A percentile compares a stretch with the other conserved stretches of the same genome.
phyloP scores from a whole-genome alignment of 2,113 vertebrate genomes.

The Platichthys flesus region DNA sequence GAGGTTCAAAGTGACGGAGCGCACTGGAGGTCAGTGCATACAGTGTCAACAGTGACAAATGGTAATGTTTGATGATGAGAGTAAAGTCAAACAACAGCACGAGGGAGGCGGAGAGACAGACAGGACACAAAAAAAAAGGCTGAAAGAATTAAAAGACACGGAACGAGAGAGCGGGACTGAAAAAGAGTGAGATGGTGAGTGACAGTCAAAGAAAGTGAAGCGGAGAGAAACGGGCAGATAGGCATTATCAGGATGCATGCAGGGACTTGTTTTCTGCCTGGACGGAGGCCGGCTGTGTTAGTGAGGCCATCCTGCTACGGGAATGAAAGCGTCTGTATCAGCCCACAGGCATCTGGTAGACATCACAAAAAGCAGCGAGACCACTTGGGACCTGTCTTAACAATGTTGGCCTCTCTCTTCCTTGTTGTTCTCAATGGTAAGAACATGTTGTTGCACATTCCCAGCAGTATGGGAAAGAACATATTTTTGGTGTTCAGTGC shows the following conservation, averaged over 20 bases:
- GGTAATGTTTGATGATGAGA: slow-evolving; percentile 52
- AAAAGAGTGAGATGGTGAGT: slow-evolving; percentile 9
- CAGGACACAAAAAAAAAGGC: background rate
- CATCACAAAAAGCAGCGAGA: slow-evolving; percentile 50
- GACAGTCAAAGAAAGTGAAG: slow-evolving; percentile 34
- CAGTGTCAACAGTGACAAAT: slow-evolving; percentile 49
- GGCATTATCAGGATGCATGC: slow-evolving; percentile 39
- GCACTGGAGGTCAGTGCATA: slow-evolving; percentile 40
- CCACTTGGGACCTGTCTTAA: slow-evolving; percentile 62
- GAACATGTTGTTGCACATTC: slow-evolving; percentile 53
- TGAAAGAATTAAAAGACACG: slow-evolving; percentile 21
- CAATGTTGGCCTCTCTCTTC: slow-evolving; percentile 51
- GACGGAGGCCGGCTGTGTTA: slow-evolving; percentile 50
- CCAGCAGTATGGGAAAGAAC: slow-evolving; percentile 28
- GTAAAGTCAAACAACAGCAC: slow-evolving; percentile 43
- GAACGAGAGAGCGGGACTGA: background rate
- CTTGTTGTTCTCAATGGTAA: slow-evolving; percentile 53
- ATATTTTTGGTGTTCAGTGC: slow-evolving; percentile 31
- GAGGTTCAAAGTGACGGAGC: slow-evolving; percentile 46
- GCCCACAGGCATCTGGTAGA: slow-evolving; percentile 69
- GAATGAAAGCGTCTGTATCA: slow-evolving; percentile 64
- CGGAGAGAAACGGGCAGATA: slow-evolving; percentile 24
- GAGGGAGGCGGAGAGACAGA: slow-evolving; percentile 9
- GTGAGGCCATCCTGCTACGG: slow-evolving; percentile 44
- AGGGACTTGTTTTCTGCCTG: slow-evolving; percentile 42